Base-by-base conservation (phyloP, 1,140 invertebrate genomes). In the Hyposmocoma kahamanoa region DNA sequence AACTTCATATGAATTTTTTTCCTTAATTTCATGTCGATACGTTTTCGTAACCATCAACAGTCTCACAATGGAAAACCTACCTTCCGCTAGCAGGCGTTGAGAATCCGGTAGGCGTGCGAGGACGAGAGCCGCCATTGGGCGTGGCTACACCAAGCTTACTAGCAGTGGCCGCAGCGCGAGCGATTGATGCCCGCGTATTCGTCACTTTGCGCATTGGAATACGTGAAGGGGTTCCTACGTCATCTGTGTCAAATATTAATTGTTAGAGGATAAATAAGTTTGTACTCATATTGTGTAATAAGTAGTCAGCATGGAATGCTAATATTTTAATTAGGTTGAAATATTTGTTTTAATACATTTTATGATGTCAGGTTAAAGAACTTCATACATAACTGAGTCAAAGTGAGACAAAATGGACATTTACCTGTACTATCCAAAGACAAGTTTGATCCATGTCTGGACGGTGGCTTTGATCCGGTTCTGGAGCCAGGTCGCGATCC, bases 371-470 rank as follows among this genome's bases (percentile, higher is more conserved):
- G n/a, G n/a, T n/a, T n/a, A n/a, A n/a, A n/a, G n/a, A n/a, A n/a
- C n/a, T n/a, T n/a, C n/a, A n/a, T n/a, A n/a, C n/a, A n/a, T n/a
- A n/a, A n/a, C n/a, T n/a, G n/a, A n/a, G n/a, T n/a, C n/a, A n/a
- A n/a, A n/a, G n/a, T n/a, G n/a, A n/a, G n/a, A n/a, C n/a, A n/a
- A n/a, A n/a, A n/a, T n/a, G n/a, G n/a, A n/a, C n/a, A 61, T 55
- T 79, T 84, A 95, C 94, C 93, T 71, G 93, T 95, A 73, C 94
- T 95, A 72, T 97, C 95, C 47, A 97, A 87, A 17, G 95, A 97
- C 38, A 96, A 90, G 64, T 95, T 96, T 22, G 97, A 98, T 52
- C 96, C 96, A 70, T 97, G 95, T 69, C 96, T 91, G 71, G 96
- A 97, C 17, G 96, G 94, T 60, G 96, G 95, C 79, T 96, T 96